Base-by-base conservation (phyloP, 2,113 vertebrate genomes). In the Erythrocercus mccallii region DNA sequence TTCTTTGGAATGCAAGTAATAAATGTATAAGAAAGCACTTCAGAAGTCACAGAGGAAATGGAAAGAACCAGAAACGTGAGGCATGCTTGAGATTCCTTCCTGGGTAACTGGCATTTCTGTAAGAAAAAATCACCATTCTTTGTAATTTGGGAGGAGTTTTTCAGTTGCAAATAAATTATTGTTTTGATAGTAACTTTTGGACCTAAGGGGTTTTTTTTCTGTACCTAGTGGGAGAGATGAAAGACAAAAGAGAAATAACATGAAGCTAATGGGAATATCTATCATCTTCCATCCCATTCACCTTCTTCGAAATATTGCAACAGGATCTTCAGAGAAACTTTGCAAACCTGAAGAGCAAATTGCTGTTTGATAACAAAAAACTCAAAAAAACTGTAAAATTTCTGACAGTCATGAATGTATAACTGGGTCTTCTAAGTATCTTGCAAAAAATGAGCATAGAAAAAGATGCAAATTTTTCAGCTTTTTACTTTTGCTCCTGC, bases 331-430 rank as follows among this genome's bases (percentile, higher is more conserved):
- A 70, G 45, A 94, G 31, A 61, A 81, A 44, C 30, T 80, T 12
- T 68, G 35, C 15, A 58, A 84, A 78, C 25, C 19, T 57, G 44
- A 84, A 81, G 17, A 11, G 51, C 6, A 70, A 28, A 40, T 77
- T 81, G 16, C n/a, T 48, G 16, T 33, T 78, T 1, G 1, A 1
- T 62, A 71, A 33, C 31, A 57, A 20, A 89, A 50, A 35, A 1
- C 12, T 10, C 15, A 12, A 9, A 9, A 56, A 48, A 47, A 61
- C 37, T 58, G 2, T 53, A 31, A 25, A 18, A 62, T 40, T 40
- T 71, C 13, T 79, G 62, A 22, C 12, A 72, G 10, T 47, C 0
- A 0, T 57, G 35, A 81, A 18, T 42, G 6, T 45, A 1, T 61
- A 71, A 54, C 31, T 70, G 25, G 3, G 33, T 85, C 30, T 87